phyloP scores from a whole-genome alignment of 2,113 vertebrate species.

The Charina bottae region DNA sequence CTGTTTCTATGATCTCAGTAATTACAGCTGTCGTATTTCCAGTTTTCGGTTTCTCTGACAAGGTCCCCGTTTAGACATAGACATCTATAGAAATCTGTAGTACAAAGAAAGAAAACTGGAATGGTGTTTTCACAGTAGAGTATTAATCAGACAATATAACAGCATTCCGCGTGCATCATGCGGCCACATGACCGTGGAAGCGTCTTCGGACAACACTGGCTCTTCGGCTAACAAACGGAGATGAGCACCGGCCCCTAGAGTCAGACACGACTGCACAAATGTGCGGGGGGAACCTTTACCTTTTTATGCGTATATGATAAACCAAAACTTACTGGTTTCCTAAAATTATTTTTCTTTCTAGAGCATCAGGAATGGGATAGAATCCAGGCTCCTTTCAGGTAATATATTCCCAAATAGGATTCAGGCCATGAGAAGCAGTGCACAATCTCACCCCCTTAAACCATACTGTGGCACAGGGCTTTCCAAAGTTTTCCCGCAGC shows the following conservation, averaged over 20 bases:
- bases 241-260: too few species aligned
- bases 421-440: background rate
- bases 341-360: background rate
- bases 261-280: too few species aligned
- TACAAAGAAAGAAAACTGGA: background rate
- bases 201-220: too few species aligned
- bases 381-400: background rate
- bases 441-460: background rate
- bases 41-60: background rate
- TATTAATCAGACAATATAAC: background rate
- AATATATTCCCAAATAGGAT: background rate
- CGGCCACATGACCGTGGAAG: too few species aligned
- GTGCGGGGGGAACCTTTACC: too few species aligned
- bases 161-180: too few species aligned
- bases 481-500: too few species aligned
- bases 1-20: background rate
- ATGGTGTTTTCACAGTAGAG: background rate
- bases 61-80: background rate
- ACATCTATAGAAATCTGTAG: background rate
- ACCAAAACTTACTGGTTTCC: background rate
- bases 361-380: background rate
- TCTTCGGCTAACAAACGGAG: too few species aligned
- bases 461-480: background rate
- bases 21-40: background rate
- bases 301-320: background rate